phyloP scores from a whole-genome alignment of 2,888 invertebrate genomes.

The Athripsodes cinereus region DNA sequence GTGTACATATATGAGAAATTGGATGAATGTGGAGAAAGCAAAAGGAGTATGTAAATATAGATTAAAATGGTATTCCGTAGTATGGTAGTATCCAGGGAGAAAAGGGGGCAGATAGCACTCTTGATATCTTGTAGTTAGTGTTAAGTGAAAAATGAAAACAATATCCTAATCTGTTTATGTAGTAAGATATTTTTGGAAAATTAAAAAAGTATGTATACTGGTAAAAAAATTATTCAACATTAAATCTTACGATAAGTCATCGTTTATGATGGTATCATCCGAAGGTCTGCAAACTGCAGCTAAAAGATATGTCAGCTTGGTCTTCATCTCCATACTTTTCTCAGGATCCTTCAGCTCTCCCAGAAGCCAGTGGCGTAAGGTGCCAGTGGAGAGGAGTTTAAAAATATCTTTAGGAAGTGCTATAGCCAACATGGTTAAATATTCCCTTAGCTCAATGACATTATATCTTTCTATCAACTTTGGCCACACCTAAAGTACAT shows the following conservation, averaged over 20 bases:
- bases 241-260: slow-evolving; percentile 14
- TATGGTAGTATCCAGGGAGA: too few relatives aligned
- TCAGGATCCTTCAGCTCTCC: slow-evolving; percentile 5
- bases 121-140: too few relatives aligned
- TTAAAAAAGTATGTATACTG: too few relatives aligned
- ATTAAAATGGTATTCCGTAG: too few relatives aligned
- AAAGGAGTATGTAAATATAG: too few relatives aligned
- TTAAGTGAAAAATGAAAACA: too few relatives aligned
- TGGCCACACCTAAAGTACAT: slow-evolving; percentile 23
- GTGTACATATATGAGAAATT: too few relatives aligned
- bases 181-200: too few relatives aligned
- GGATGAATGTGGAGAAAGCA: too few relatives aligned
- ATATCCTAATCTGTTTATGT: too few relatives aligned
- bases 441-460: slow-evolving; percentile 8
- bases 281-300: slow-evolving; percentile 15
- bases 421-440: slow-evolving; percentile 17
- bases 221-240: too few relatives aligned
- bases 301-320: slow-evolving; percentile 16
- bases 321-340: background rate
- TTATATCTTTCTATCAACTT: background rate
- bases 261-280: slow-evolving; percentile 2
- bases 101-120: too few relatives aligned
- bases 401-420: slow-evolving; percentile 8
- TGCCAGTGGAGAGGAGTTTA: slow-evolving; percentile 3
- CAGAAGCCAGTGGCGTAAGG: slow-evolving; percentile 20